Evolutionary conservation across 2,797 vertebrate genomes (phyloP).

Genomic region (Anomalospiza imberbis): DNA sequence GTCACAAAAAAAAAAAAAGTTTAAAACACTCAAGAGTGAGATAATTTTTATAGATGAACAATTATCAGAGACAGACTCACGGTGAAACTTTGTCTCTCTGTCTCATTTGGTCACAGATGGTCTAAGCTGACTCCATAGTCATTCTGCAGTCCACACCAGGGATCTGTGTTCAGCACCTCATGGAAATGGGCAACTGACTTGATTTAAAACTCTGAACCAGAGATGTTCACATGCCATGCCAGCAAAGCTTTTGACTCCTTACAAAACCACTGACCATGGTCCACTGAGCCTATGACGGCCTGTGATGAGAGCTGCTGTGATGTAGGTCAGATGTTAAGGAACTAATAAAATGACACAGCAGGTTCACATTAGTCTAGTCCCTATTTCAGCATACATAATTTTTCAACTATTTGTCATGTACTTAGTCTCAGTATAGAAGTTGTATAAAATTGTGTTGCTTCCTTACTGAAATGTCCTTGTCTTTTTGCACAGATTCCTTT

Average conservation of each 20-base stretch:
- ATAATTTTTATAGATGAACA: not conserved
- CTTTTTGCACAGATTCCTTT: not conserved
- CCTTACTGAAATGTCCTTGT: not conserved
- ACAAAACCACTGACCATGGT: conserved; percentile 6
- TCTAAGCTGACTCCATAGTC: not conserved
- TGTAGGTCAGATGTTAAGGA: conserved; percentile 34
- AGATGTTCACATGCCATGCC: not conserved
- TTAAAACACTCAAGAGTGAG: not conserved
- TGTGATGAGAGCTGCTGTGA: conserved; percentile 14
- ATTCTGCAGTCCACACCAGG: not conserved
- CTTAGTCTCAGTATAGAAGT: not conserved
- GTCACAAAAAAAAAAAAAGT: not conserved
- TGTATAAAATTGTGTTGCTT: not conserved
- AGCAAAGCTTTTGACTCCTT: not conserved
- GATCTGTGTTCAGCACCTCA: not conserved
- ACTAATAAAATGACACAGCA: conserved; percentile 29
- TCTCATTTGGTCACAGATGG: not conserved
- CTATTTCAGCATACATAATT: not conserved
- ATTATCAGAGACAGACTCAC: not conserved
- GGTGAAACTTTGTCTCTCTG: not conserved
- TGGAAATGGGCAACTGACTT: not conserved
- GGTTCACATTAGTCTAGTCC: conserved; percentile 22
- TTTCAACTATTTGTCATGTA: not conserved
- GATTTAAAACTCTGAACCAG: not conserved
- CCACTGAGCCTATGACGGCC: not conserved